Base-by-base conservation (phyloP, 2,113 vertebrate species). In the Terrapene triunguis region DNA sequence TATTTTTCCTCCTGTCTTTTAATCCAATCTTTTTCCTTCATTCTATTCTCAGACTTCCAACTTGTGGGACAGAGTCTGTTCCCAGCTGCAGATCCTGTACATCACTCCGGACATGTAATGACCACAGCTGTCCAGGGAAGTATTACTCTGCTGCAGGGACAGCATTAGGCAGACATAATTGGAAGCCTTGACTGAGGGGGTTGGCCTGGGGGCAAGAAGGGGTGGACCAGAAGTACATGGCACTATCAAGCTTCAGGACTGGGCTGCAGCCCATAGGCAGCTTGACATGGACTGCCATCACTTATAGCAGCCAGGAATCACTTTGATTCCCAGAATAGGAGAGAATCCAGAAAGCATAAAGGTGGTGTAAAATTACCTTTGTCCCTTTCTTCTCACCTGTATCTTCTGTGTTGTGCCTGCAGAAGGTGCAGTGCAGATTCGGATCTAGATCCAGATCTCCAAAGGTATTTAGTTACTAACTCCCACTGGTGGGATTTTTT, bases 391-490 rank as follows among this genome's bases (percentile, higher is more conserved):
- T 27, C 21, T 89, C 27, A 4, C 13, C 4, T 32, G 2, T 55
- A 6, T 55, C 51, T 1, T 0, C 1, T 0, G 12, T 55, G 0
- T 17, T 81, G 13, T 53, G 21, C 50, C 35, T 53, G 86, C 13
- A 53, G 35, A 62, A 59, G 4, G 50, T 95, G 21, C 27, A 35
- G 21, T 35, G 17, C 1, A 0, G 11, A n/a, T 62, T 48, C 55
- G 11, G 38, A 44, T 17, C 69, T 65, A 65, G 62, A 32, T 32
- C 4, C 32, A 65, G 29, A 16, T 65, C 32, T 65, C 14, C 14
- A 65, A 65, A 65, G 27, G 62, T 35, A 29, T 59, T 59, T 59
- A 59, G 57, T 12, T 29, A 65, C 62, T 32, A 65, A 35, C 32
- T 65, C 13, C 62, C 14, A 35, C 13, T 65, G 14, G 59, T 65